Evolutionary conservation across 2,113 vertebrate species (phyloP).

Genomic region (Phyllostomus discolor): DNA sequence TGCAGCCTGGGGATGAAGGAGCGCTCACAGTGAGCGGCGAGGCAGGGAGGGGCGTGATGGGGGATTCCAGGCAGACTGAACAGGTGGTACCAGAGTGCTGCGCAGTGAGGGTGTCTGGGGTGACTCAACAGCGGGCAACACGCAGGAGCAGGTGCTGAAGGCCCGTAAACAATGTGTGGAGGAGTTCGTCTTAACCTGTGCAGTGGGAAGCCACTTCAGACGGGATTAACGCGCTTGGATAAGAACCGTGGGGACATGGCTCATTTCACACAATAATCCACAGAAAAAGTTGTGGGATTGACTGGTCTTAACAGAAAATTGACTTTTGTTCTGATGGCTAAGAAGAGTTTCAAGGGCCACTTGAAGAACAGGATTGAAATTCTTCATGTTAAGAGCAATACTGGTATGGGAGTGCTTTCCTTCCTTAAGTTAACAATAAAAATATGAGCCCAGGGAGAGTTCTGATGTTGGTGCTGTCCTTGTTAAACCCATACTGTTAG

Average conservation of each 20-base stretch:
- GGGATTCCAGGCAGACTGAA: background rate
- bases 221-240: background rate
- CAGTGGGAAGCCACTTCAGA: background rate
- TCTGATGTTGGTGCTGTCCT: background rate
- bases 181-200: background rate
- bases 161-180: background rate
- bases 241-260: background rate
- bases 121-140: background rate
- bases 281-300: background rate
- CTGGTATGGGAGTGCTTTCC: background rate
- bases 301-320: background rate
- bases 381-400: background rate
- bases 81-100: background rate
- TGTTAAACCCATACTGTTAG: background rate
- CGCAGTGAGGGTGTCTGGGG: background rate
- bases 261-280: background rate
- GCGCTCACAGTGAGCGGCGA: background rate
- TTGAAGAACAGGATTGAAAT: background rate
- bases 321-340: background rate
- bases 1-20: background rate
- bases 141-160: background rate
- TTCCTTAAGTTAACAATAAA: background rate
- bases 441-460: background rate
- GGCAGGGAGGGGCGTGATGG: background rate
- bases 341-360: background rate